These are phyloP conservation scores for Echinops telfairi DNA, from an alignment of 2,113 vertebrate species.

Conservation along the genomic window DNA sequence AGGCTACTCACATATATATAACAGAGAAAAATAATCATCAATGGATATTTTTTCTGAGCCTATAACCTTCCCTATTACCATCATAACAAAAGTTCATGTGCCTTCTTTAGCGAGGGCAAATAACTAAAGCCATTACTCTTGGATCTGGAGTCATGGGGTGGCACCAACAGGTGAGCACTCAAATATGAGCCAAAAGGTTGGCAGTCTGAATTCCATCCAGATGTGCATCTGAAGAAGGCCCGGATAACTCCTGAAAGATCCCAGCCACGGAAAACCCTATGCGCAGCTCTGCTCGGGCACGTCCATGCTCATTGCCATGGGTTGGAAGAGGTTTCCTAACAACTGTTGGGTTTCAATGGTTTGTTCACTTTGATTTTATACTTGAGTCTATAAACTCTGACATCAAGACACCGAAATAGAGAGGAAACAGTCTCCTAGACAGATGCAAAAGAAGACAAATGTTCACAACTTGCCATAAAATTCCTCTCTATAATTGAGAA, in stretches of 20 bases:
- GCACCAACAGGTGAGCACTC: not conserved
- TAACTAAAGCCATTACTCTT: not conserved
- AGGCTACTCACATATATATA: too few species aligned
- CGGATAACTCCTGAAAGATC: too few species aligned
- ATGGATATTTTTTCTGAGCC: not conserved
- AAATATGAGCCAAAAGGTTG: not conserved
- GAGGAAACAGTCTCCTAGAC: not conserved
- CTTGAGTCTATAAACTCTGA: not conserved
- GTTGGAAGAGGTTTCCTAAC: not conserved
- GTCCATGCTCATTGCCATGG: not conserved
- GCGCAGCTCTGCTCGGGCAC: not conserved
- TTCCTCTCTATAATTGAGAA: slow-evolving; percentile 49
- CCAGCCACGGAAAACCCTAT: not conserved
- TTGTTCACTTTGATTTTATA: not conserved
- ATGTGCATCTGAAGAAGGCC: too few species aligned
- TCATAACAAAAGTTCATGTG: not conserved
- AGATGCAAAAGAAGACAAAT: not conserved
- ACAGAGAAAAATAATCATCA: too few species aligned
- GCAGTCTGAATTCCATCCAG: not conserved
- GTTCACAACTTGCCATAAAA: not conserved
- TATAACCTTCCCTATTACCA: not conserved
- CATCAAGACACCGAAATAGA: not conserved
- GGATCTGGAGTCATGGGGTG: not conserved
- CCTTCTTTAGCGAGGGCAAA: not conserved
- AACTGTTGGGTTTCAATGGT: not conserved